A percentile compares a stretch with the other conserved stretches of the same genome.
These are phyloP conservation scores for Peromyscus maniculatus DNA, from an alignment of 2,113 vertebrate genomes.

Conservation along the genomic window DNA sequence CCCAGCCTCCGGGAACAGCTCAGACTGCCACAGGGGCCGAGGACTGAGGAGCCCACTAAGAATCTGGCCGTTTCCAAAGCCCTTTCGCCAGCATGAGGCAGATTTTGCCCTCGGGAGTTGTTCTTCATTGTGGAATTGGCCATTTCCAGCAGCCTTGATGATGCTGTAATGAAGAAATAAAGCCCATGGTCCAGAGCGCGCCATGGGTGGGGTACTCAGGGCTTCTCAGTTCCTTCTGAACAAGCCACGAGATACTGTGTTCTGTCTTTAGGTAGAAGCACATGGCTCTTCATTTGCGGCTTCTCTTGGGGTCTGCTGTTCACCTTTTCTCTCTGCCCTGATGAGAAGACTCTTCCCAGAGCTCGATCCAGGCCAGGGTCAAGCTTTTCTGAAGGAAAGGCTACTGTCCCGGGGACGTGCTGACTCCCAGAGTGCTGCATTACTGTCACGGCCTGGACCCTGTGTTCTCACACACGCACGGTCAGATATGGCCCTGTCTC, in stretches of 20 bases:
- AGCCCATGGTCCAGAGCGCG: accelerated
- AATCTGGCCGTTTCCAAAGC: not conserved
- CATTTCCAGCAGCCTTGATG: not conserved
- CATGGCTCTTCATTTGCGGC: not conserved
- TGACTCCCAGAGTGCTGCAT: not conserved
- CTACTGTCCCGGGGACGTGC: not conserved
- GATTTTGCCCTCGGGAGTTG: not conserved
- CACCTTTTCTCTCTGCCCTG: not conserved
- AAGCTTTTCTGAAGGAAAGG: conserved; percentile 1
- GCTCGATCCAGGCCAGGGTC: not conserved
- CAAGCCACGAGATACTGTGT: not conserved
- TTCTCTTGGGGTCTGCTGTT: not conserved
- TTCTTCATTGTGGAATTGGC: not conserved
- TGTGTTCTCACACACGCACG: accelerated
- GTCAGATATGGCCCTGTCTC: not conserved
- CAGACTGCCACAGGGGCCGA: not conserved
- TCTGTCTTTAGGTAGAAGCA: not conserved
- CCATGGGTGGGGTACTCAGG: accelerated
- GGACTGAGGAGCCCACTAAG: not conserved
- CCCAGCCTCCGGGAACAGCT: not conserved
- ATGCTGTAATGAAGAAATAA: not conserved
- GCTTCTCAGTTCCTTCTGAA: not conserved
- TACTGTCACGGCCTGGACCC: not conserved
- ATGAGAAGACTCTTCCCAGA: not conserved
- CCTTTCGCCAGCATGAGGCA: not conserved